phyloP scores from a whole-genome alignment of 23 tunicate genomes.

The Halocynthia roretzi region DNA sequence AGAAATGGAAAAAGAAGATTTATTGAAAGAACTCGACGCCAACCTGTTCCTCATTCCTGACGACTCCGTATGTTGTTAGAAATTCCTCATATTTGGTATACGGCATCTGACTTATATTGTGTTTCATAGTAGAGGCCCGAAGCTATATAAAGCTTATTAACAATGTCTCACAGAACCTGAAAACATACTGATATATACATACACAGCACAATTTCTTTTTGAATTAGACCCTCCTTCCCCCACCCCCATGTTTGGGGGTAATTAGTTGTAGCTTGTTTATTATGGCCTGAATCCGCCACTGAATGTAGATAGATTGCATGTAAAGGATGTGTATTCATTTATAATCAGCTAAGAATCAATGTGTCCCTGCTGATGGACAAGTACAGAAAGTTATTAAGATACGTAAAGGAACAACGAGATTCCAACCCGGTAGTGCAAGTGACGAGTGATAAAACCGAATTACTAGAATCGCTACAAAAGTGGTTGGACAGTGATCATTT shows the following conservation, averaged over 20 bases:
- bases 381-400: slow-evolving; percentile 21
- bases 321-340: neutral
- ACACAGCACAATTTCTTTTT: too few species aligned
- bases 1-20: slow-evolving; percentile 14
- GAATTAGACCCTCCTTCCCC: too few species aligned
- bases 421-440: neutral
- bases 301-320: too few species aligned
- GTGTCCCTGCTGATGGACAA: slow-evolving; percentile 29
- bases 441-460: slow-evolving; percentile 25
- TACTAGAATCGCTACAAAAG: slow-evolving; percentile 42
- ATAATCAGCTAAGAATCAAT: slow-evolving; percentile 64
- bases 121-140: too few species aligned
- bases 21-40: slow-evolving; percentile 43
- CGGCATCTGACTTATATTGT: too few species aligned
- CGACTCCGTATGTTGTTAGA: slow-evolving; percentile 31
- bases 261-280: too few species aligned
- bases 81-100: neutral
- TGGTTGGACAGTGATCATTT: slow-evolving; percentile 71
- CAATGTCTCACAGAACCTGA: too few species aligned
- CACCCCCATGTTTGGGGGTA: too few species aligned
- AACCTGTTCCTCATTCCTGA: slow-evolving; percentile 40
- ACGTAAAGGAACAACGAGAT: neutral
- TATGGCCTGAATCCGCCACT: too few species aligned
- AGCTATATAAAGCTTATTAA: too few species aligned
- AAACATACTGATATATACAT: too few species aligned